Evolutionary conservation across 2,113 vertebrate species (phyloP), one percentile per base, ranked within the genome.

Genomic region (Onychostruthus taczanowskii): DNA sequence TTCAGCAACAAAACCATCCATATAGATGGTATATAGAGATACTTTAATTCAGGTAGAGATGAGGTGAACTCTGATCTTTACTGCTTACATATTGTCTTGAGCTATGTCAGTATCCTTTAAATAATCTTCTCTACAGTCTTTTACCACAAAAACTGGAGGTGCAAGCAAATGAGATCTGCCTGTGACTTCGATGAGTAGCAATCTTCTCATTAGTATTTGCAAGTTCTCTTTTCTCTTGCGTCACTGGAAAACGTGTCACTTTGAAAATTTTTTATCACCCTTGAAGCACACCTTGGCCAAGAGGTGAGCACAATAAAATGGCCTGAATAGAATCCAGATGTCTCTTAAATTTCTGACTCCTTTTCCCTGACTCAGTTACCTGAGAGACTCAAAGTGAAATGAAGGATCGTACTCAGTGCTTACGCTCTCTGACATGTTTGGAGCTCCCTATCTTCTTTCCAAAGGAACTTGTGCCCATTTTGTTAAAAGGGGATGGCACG

Each of bases 201-300:
- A 9, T 90, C 64, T 67, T 96, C 66, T 92, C 80, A 55, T 77
- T 75, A 56, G 58, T 84, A 61, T 79, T 84, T 92, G 49, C 55
- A 90, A 90, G 79, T 93, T 92, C 81, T 87, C 44, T 92, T 94
- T 92, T 82, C 59, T 86, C 39, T 84, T 89, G 49, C 37, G 37
- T 84, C 52, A 28, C 47, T 84, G 52, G 53, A 64, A 84, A 53
- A 86, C 16, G 3, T 69, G 41, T 72, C 30, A 64, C 61, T 92
- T 35, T 43, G 26, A 84, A 64, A 82, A 46, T 7, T 73, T 90
- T 76, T 75, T 79, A n/a, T 77, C 41, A 41, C 19, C 13, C 39
- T 73, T 70, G 58, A 84, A 78, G 37, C 26, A 35, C 1, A 2
- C 49, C 24, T 81, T 10, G 9, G 8, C 68, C 27, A 8, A 93